phyloP scores from a whole-genome alignment of 2,113 vertebrate species.

The Brachyhypopomus gauderio region DNA sequence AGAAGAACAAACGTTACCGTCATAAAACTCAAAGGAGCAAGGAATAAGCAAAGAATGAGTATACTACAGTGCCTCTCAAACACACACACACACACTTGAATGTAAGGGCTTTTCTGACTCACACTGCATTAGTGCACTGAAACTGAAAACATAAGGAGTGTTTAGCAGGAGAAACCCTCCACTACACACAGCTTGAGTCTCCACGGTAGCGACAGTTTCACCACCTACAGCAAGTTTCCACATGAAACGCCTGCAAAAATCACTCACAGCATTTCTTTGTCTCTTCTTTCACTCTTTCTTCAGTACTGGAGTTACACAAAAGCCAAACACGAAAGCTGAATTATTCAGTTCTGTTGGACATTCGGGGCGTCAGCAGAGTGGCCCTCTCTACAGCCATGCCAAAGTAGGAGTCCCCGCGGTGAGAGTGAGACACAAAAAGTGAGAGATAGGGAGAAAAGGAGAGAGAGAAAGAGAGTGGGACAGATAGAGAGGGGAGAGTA shows the following conservation, averaged over 20 bases:
- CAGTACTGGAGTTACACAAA: neutral
- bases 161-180: neutral
- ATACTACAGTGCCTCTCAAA: neutral
- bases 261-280: too few relatives aligned
- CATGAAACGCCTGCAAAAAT: neutral
- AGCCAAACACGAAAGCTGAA: neutral
- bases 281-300: neutral
- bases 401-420: too few relatives aligned
- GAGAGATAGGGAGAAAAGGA: neutral
- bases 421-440: neutral
- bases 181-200: conserved; percentile 40
- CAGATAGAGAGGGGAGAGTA: neutral
- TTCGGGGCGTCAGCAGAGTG: neutral
- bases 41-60: neutral
- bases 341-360: conserved; percentile 29
- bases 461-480: neutral
- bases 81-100: neutral
- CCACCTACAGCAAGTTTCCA: neutral
- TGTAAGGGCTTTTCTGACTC: too few relatives aligned
- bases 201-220: neutral
- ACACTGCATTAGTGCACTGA: too few relatives aligned
- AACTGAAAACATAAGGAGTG: too few relatives aligned
- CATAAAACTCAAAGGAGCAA: neutral
- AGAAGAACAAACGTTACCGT: neutral
- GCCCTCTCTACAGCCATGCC: neutral